These are phyloP conservation scores for Asbolus verrucosus DNA, from an alignment of 1,140 invertebrate species.

Conservation along the genomic window DNA sequence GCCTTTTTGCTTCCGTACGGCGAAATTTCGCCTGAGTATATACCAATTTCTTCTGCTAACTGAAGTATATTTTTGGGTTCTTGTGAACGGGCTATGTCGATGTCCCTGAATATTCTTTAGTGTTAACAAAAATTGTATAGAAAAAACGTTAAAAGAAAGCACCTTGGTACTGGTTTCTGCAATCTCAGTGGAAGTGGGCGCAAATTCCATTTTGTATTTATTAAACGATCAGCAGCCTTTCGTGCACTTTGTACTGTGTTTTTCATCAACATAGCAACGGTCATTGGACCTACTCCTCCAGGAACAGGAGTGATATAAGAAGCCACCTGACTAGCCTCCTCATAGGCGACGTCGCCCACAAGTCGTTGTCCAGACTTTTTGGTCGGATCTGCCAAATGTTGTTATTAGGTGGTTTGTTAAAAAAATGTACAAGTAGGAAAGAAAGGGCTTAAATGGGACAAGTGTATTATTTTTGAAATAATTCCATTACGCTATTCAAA, in stretches of 20 bases:
- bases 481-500: too few relatives aligned
- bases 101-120: conserved; percentile 76
- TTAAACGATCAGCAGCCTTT: conserved; percentile 70
- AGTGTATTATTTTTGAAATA: too few relatives aligned
- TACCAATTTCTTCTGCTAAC: conserved; percentile 88
- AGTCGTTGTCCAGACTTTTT: conserved; percentile 87
- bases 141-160: conserved; percentile 42
- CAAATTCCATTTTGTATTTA: conserved; percentile 75
- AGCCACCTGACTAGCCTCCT: conserved; percentile 82
- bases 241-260: conserved; percentile 92
- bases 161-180: conserved; percentile 79
- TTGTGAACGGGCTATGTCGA: conserved; percentile 89
- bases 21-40: conserved; percentile 85
- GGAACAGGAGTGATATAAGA: conserved; percentile 96
- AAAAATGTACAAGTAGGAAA: too few relatives aligned
- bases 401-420: too few relatives aligned
- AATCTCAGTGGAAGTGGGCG: conserved; percentile 71
- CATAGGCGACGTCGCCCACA: conserved; percentile 95
- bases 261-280: conserved; percentile 97
- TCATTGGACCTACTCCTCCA: conserved; percentile 98
- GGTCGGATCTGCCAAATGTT: conserved; percentile 75
- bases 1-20: conserved; percentile 95
- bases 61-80: conserved; percentile 85
- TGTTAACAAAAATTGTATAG: conserved; percentile 8
- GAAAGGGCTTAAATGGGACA: too few relatives aligned